Base-by-base conservation (phyloP, 2,113 vertebrate genomes). In the Chaetodon auriga region DNA sequence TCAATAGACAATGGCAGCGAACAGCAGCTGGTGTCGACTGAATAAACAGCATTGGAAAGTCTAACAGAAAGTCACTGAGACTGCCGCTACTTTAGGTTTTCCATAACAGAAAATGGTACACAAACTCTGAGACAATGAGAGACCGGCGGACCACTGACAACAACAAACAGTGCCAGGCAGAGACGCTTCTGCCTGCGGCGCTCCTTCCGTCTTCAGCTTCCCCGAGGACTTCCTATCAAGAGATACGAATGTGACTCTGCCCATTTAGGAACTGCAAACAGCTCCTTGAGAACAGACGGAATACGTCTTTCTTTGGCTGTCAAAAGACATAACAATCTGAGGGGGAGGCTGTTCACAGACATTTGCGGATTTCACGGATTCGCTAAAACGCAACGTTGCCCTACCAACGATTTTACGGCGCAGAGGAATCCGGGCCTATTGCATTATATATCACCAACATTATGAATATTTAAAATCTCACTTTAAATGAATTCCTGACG, bases 1-100 rank as follows among this genome's bases (percentile, higher is more conserved):
- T 84, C 81, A 89, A 86, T n/a, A 64, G 77, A 90, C 84, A 90
- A 82, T 51, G 78, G 63, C 60, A 49, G 51, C 41, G 58, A 66
- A 30, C 66, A 81, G 76, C 89, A 89, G 87, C 78, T 89, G 90
- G 75, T 81, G 82, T 45, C 7, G 74, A 83, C 76, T 88, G 88
- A 88, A 83, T 81, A 83, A 81, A 91, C 81, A 86, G 60, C 68
- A 71, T 1, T 65, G 60, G 72, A 43, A 70, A 80, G 85, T 68
- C 58, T 61, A 68, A 85, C 80, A 85, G 78, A 81, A 79, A 91
- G 68, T 80, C 79, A 77, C 57, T 55, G 60, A 58, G 78, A 80
- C 54, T 43, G 19, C 7, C 12, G 21, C 61, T 13, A 57, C 70
- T 84, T 77, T 36, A 78, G 75, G 80, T 68, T 84, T 66, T 74